Percentiles rank a stretch among this genome's conserved stretches.
Evolutionary conservation across 2,113 vertebrate species (phyloP).

Genomic region (mouse (Mus musculus)): GRCm39 chr19:4629501-4630000

Average conservation of each 20-base stretch:
- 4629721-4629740: not conserved
- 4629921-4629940: not conserved
- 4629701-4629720: not conserved
- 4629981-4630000: not conserved
- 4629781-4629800: not conserved
- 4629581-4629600: not conserved
- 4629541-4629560: not conserved
- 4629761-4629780: not conserved
- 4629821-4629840: not conserved
- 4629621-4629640: not conserved
- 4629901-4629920: not conserved
- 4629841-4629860: slow-evolving; percentile 6
- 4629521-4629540: not conserved
- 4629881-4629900: not conserved
- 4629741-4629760: not conserved
- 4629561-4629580: not conserved
- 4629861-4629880: not conserved
- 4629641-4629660: not conserved
- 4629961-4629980: not conserved
- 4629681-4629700: not conserved
- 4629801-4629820: not conserved
- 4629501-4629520: not conserved
- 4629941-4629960: not conserved
- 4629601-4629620: not conserved
- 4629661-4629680: not conserved